Conservation (phyloP, 2,797 vertebrate species). For the Psittacula echo region DNA sequence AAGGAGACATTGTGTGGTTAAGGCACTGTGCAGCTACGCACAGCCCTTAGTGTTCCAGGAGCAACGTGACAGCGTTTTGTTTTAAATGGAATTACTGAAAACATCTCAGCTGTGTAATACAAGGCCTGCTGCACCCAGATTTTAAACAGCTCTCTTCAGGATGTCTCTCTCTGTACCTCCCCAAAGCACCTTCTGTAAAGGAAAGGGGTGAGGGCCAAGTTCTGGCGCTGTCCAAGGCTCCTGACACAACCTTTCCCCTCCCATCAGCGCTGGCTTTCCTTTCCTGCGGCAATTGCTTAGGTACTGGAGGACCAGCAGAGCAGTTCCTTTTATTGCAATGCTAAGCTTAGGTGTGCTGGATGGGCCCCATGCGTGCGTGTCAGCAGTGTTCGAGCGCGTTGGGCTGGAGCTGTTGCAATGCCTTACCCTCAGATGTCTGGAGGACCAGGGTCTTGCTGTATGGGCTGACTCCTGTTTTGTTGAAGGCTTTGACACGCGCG, state of each 20-base stretch:
- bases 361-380: not conserved
- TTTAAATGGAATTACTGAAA: not conserved
- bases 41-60: not conserved
- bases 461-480: conserved; percentile 92
- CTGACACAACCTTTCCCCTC: not conserved
- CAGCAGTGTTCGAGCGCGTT: not conserved
- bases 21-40: not conserved
- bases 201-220: not conserved
- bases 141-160: not conserved
- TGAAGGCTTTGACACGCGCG: conserved; percentile 97
- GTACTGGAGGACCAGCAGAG: not conserved
- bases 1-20: rapidly evolving
- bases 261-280: not conserved
- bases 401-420: conserved; percentile 39
- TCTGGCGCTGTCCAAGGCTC: not conserved
- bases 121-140: not conserved
- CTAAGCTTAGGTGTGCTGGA: not conserved
- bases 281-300: not conserved
- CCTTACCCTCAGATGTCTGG: conserved; percentile 96
- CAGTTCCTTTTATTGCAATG: not conserved
- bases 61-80: rapidly evolving
- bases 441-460: conserved; percentile 99
- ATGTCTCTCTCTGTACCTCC: not conserved
- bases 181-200: not conserved
- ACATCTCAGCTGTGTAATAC: not conserved